phyloP scores from a whole-genome alignment of 2,888 invertebrate species.

The Reticulitermes lucifugus region DNA sequence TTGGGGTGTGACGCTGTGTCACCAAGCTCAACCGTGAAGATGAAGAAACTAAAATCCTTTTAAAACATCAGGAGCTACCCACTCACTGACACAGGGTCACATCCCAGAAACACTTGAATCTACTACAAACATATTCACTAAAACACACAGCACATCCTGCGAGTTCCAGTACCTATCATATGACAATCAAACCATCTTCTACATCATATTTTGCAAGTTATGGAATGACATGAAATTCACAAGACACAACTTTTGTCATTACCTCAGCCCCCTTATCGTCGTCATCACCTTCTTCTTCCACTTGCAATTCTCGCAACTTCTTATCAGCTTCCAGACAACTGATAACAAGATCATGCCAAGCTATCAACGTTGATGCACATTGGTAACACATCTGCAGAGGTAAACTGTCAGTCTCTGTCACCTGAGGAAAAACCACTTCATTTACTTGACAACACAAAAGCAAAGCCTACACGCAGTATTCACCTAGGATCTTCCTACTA shows the following conservation, averaged over 20 bases:
- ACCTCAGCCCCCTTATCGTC: conserved; percentile 38
- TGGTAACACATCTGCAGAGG: conserved; percentile 74
- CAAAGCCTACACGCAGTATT: too few species aligned
- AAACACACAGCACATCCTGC: too few species aligned
- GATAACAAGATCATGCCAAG: conserved; percentile 71
- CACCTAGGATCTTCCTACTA: too few species aligned
- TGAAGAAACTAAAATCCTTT: too few species aligned
- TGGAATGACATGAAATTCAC: neutral
- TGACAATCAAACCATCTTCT: too few species aligned
- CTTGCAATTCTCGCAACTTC: conserved; percentile 61
- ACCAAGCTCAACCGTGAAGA: too few species aligned
- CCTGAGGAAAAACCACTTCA: conserved; percentile 60
- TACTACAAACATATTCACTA: neutral
- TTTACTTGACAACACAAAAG: too few species aligned
- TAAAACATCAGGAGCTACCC: too few species aligned
- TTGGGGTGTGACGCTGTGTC: too few species aligned
- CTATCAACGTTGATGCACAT: conserved; percentile 73
- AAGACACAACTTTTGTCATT: neutral
- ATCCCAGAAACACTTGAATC: neutral
- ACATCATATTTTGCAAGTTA: too few species aligned
- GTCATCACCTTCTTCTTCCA: conserved; percentile 54
- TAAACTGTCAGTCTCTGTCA: conserved; percentile 67
- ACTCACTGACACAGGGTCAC: too few species aligned
- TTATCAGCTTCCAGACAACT: conserved; percentile 70
- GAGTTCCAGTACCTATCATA: too few species aligned